These are phyloP conservation scores for Sympetrum striolatum DNA, from an alignment of 2,888 invertebrate species.

Conservation along the genomic window DNA sequence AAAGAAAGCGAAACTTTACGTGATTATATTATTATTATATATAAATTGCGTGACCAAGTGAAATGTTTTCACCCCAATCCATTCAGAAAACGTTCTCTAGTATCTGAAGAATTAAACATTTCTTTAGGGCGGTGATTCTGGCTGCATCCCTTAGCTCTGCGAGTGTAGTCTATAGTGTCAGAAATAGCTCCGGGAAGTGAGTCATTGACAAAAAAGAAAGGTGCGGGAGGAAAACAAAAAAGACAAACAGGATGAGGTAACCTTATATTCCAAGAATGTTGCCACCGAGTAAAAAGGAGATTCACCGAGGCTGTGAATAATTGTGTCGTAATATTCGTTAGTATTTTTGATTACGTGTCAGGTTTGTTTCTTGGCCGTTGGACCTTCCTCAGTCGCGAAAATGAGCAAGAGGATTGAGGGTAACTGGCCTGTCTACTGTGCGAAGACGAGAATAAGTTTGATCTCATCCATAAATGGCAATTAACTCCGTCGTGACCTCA, in stretches of 20 bases:
- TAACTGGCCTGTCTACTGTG: background rate
- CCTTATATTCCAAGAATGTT: background rate
- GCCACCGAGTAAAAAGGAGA: background rate
- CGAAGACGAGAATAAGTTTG: slow-evolving; percentile 27
- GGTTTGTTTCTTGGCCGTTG: background rate
- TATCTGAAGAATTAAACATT: background rate
- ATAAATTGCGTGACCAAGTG: too few relatives aligned
- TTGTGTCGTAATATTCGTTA: background rate
- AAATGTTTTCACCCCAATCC: too few relatives aligned
- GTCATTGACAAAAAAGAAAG: slow-evolving; percentile 35
- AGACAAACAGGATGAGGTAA: slow-evolving; percentile 30
- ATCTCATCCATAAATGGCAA: slow-evolving; percentile 26
- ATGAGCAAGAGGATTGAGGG: background rate
- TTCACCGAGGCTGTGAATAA: background rate
- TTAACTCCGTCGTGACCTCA: slow-evolving; percentile 8
- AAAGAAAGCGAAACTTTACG: too few relatives aligned
- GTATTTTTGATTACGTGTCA: background rate
- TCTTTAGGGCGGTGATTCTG: background rate
- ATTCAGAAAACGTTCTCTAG: background rate
- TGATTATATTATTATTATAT: too few relatives aligned
- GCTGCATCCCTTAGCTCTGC: slow-evolving; percentile 30
- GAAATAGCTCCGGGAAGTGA: slow-evolving; percentile 37
- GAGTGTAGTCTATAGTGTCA: slow-evolving; percentile 39
- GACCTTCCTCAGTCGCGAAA: background rate
- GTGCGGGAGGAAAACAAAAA: slow-evolving; percentile 20